Percentiles rank a stretch among this genome's conserved stretches.
These are phyloP conservation scores for Tachina grossa DNA, from an alignment of 2,888 invertebrate genomes.

Conservation along the genomic window DNA sequence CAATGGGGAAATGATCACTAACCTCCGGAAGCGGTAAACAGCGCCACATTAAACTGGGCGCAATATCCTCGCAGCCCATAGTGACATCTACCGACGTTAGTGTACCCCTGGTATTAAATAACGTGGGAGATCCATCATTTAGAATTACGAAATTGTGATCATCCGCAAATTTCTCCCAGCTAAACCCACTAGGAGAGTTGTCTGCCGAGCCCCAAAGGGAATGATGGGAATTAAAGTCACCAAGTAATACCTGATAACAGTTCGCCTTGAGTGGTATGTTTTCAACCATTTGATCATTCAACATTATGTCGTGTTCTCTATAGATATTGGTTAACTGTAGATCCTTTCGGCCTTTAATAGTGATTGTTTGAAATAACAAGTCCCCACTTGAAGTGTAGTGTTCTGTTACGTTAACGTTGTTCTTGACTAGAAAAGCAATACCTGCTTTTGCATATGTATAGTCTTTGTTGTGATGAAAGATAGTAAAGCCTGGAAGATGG, in stretches of 20 bases:
- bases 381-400: background rate
- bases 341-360: background rate
- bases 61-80: conserved; percentile 19
- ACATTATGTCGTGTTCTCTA: background rate
- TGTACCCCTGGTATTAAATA: conserved; percentile 22
- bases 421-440: background rate
- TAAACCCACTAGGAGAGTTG: background rate
- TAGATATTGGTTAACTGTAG: background rate
- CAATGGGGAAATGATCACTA: background rate
- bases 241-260: background rate
- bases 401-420: background rate
- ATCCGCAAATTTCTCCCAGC: conserved; percentile 4
- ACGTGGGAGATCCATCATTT: conserved; percentile 23
- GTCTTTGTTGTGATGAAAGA: background rate
- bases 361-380: background rate
- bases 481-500: background rate
- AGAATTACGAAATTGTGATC: background rate
- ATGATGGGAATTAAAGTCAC: conserved; percentile 1
- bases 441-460: background rate
- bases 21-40: background rate
- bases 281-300: background rate
- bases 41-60: conserved; percentile 14
- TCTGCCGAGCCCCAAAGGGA: background rate
- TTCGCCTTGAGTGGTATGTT: background rate
- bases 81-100: conserved; percentile 26